Evolutionary conservation across 1,140 invertebrate species (phyloP), one percentile per base, ranked within the genome.

Genomic region (Acromyrmex echinatior): DNA sequence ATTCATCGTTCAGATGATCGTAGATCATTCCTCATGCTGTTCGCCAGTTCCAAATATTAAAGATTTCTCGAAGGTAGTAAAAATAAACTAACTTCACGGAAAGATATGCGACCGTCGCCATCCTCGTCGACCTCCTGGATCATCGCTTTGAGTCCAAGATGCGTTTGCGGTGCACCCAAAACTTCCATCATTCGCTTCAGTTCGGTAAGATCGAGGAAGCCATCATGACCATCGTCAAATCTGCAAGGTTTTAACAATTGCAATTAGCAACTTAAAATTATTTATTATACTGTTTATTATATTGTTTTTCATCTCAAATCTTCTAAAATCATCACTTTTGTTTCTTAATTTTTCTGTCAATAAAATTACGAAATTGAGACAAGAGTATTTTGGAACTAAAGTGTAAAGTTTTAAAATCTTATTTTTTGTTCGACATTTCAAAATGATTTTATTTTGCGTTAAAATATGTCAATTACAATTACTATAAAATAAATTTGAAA

Each of bases 121-220:
- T 99, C 98, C 95, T 99, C 98, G 93, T 99, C 98, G 18, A 99
- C 98, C 95, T 98, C 98, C 84, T 97, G 96, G 90, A 99, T 99
- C 99, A 99, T 99, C 53, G 97, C 97, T 93, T 99, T 99, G 7
- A 99, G 96, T 0, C 98, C 98, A 4, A 99, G 95, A 95, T 99
- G 99, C 10, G 99, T 99, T 95, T 99, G 99, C 16, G 98, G 98
- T 12, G 98, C 98, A 25, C 98, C 98, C n/a, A 99, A 95, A 66
- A 98, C 98, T 94, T 99, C 99, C 99, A 99, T 99, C 98, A 99
- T 99, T 14, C 97, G 95, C 94, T 99, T 99, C 63, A 99, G 94
- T 94, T 99, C 98, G 62, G 96, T 96, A 62, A 99, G 95, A 95
- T 98, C 98, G 77, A 99, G 96, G 92, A 96, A 99, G 56, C 98